A percentile compares a stretch with the other conserved stretches of the same genome.
Evolutionary conservation across 53 echinoderm and acorn worm species (phyloP).

Genomic region (Glandiceps talaboti): DNA sequence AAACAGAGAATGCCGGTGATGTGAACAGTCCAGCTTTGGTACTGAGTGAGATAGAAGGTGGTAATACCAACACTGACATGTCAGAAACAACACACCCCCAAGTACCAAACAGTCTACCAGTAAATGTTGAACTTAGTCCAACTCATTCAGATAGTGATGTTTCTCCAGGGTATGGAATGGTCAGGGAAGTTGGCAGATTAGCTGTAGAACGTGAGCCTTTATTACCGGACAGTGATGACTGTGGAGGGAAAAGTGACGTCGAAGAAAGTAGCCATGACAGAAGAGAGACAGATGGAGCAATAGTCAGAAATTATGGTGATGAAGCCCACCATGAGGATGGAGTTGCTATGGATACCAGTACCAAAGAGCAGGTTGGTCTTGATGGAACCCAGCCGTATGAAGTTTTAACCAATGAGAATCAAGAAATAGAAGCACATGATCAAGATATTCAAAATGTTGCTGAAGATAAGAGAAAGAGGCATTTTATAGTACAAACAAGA

Average conservation of each 20-base stretch:
- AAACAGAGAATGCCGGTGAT: too few species aligned
- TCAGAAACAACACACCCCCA: too few species aligned
- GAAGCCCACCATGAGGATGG: background rate
- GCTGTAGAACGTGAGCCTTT: background rate
- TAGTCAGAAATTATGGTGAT: background rate
- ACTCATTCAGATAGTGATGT: background rate
- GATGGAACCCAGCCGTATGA: background rate
- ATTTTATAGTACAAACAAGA: background rate
- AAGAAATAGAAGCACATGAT: too few species aligned
- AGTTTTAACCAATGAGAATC: background rate
- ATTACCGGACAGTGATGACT: background rate
- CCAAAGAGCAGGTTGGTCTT: background rate
- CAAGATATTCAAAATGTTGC: background rate
- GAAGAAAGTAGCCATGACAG: constrained; percentile 1
- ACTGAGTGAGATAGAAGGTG: too few species aligned
- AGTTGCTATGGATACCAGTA: background rate
- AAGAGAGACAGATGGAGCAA: background rate
- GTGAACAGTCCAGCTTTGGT: too few species aligned
- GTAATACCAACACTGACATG: too few species aligned
- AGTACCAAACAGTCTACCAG: background rate
- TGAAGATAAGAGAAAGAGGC: background rate
- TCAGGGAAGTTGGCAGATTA: background rate
- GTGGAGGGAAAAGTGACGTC: constrained; percentile 4
- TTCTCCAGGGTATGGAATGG: background rate
- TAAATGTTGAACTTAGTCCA: background rate